These are phyloP conservation scores for Lepilemur septentrionalis DNA, from an alignment of 2,797 vertebrate genomes.

Conservation along the genomic window DNA sequence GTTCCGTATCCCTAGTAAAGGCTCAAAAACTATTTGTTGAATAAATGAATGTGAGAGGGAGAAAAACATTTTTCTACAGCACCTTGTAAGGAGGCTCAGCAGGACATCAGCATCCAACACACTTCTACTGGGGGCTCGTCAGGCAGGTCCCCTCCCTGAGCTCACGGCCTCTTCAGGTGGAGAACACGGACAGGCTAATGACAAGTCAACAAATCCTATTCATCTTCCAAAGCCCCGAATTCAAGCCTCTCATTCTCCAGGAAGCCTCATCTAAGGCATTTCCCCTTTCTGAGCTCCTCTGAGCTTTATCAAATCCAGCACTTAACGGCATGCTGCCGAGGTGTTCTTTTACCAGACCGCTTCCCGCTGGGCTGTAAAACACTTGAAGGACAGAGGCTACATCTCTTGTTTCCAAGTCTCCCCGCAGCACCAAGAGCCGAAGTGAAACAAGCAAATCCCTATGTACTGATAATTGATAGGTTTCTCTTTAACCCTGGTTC, in stretches of 20 bases:
- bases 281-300: not conserved
- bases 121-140: not conserved
- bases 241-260: not conserved
- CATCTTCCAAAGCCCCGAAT: not conserved
- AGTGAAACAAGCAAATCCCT: not conserved
- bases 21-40: not conserved
- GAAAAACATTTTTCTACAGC: not conserved
- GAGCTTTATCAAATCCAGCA: not conserved
- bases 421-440: not conserved
- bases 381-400: constrained; percentile 1
- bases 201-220: not conserved
- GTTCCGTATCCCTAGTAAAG: not conserved
- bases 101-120: not conserved
- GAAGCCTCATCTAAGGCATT: not conserved
- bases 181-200: not conserved
- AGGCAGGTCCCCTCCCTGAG: not conserved
- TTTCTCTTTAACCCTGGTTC: not conserved
- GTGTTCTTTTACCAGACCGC: not conserved
- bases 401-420: constrained; percentile 31
- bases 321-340: not conserved
- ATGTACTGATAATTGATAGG: not conserved
- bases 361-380: not conserved
- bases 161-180: not conserved
- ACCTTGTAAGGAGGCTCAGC: not conserved
- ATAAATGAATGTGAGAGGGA: not conserved